These are phyloP conservation scores for Botrylloides violaceus DNA, from an alignment of 23 tunicate genomes.

Conservation along the genomic window DNA sequence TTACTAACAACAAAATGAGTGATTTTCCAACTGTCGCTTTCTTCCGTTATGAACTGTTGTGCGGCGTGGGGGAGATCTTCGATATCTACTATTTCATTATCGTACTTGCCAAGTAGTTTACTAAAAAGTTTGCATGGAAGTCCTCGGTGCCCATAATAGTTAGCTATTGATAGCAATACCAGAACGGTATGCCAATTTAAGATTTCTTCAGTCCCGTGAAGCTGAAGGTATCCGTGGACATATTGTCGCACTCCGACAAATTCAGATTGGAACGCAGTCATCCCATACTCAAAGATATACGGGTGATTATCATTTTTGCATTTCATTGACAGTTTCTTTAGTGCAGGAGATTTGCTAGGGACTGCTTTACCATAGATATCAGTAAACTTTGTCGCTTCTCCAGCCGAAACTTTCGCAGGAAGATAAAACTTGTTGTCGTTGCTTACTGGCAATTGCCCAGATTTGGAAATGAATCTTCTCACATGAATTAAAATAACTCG, in stretches of 20 bases:
- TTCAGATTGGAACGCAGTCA: constrained; percentile 37
- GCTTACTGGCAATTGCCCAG: not conserved
- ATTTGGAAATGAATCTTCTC: not conserved
- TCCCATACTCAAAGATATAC: constrained; percentile 39
- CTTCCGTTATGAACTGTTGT: constrained; percentile 24
- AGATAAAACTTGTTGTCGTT: not conserved
- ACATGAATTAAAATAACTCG: constrained; percentile 25
- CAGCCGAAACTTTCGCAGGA: not conserved
- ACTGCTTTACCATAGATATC: not conserved
- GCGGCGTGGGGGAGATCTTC: constrained; percentile 31
- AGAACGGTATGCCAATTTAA: constrained; percentile 37
- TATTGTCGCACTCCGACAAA: constrained; percentile 42
- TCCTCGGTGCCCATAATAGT: constrained; percentile 44
- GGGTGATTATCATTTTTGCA: not conserved
- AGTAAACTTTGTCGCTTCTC: not conserved
- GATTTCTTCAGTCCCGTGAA: not conserved
- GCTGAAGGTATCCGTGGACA: constrained; percentile 45
- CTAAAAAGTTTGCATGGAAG: constrained; percentile 32
- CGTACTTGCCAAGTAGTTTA: not conserved
- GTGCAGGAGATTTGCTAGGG: constrained; percentile 7
- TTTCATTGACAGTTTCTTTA: not conserved
- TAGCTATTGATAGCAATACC: constrained; percentile 34
- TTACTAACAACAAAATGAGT: constrained; percentile 34
- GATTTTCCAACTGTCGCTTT: constrained; percentile 36
- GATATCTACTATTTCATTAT: constrained; percentile 1